Evolutionary conservation across 2,797 vertebrate genomes (phyloP).

Genomic region (Coluber constrictor): DNA sequence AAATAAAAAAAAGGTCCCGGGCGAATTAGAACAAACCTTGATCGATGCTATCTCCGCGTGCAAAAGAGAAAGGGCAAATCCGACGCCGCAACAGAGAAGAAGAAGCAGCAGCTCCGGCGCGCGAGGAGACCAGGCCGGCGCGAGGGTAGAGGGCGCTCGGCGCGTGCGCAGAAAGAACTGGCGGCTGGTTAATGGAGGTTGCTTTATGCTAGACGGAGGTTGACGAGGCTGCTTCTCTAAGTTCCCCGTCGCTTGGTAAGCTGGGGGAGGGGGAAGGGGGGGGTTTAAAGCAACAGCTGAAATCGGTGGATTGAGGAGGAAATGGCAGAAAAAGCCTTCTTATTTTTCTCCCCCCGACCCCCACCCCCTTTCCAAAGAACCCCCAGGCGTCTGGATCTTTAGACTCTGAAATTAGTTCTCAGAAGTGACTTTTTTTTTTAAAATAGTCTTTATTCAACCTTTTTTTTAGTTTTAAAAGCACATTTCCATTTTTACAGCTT

Average conservation of each 20-base stretch:
- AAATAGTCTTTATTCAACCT: too few species aligned
- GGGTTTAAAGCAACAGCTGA: background rate
- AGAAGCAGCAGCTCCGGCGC: background rate
- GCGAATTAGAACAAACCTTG: background rate
- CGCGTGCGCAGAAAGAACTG: background rate
- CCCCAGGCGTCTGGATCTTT: too few species aligned
- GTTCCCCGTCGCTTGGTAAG: background rate
- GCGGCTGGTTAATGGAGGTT: background rate
- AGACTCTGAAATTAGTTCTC: too few species aligned
- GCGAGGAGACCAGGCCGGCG: background rate
- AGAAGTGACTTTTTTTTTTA: too few species aligned
- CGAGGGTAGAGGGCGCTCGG: background rate
- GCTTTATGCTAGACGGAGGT: background rate
- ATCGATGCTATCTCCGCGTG: background rate
- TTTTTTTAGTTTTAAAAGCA: too few species aligned
- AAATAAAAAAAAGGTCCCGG: background rate
- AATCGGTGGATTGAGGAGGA: background rate
- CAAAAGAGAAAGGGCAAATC: background rate
- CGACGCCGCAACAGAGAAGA: too few species aligned
- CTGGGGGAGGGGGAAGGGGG: fast-evolving
- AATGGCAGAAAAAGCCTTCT: background rate
- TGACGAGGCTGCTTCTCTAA: background rate
- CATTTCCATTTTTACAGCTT: too few species aligned
- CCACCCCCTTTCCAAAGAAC: background rate
- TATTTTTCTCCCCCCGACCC: too few species aligned